Conservation (phyloP, 2,113 vertebrate species). For the Chloropsis hardwickii region DNA sequence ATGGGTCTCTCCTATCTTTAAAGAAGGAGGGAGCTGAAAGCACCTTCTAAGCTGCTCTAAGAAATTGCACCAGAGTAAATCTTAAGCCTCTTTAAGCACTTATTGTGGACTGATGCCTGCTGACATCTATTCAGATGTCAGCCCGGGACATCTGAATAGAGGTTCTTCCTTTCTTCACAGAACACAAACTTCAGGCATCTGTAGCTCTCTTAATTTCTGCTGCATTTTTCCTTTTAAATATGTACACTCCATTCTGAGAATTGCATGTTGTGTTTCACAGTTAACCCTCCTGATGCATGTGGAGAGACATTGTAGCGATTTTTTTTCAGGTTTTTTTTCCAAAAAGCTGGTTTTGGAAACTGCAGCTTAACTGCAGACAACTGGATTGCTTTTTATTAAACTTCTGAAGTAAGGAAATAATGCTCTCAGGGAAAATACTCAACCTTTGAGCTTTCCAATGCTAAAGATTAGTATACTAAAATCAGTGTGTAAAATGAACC, state of each 20-base stretch:
- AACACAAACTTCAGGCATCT: background rate
- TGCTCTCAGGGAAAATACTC: background rate
- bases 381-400: background rate
- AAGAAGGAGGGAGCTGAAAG: background rate
- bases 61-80: background rate
- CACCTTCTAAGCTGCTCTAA: background rate
- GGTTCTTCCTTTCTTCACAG: background rate
- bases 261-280: background rate
- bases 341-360: background rate
- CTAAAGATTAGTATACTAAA: background rate
- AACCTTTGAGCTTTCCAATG: background rate
- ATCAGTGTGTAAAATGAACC: background rate
- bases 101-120: background rate
- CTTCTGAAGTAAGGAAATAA: background rate
- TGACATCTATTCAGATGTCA: background rate
- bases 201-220: background rate
- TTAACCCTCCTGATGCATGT: background rate
- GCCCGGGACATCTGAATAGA: background rate
- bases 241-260: fast-evolving
- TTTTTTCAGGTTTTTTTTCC: background rate
- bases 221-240: background rate
- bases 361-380: background rate
- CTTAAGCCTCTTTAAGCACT: background rate
- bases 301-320: background rate
- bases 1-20: background rate